These are phyloP conservation scores for Naso thynnoides DNA, from an alignment of 2,797 vertebrate species.

Conservation along the genomic window DNA sequence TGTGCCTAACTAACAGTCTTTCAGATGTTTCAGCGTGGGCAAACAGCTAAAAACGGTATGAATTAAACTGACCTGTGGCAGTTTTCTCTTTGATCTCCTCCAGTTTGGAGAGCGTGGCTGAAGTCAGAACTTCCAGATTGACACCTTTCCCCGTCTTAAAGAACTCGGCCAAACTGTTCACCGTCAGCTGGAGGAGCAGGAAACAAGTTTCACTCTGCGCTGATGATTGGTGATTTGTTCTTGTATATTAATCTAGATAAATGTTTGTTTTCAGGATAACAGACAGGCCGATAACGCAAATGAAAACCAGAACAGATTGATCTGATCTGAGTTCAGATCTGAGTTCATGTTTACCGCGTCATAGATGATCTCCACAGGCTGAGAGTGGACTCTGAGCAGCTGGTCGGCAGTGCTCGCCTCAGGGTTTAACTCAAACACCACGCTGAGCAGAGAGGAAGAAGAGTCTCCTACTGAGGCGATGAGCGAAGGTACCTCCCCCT, in stretches of 20 bases:
- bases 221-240: not conserved
- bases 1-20: not conserved
- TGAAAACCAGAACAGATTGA: not conserved
- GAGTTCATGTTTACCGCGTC: constrained; percentile 86
- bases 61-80: constrained; percentile 82
- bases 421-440: constrained; percentile 91
- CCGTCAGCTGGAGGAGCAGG: constrained; percentile 84
- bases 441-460: constrained; percentile 88
- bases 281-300: no score
- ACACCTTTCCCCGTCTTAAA: constrained; percentile 90
- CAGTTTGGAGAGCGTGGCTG: constrained; percentile 93
- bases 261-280: not conserved
- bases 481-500: constrained; percentile 89
- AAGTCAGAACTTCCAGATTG: constrained; percentile 93
- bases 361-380: constrained; percentile 96
- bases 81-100: constrained; percentile 98
- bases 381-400: constrained; percentile 89
- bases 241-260: not conserved
- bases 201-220: not conserved
- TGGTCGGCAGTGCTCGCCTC: constrained; percentile 89
- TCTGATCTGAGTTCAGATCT: not conserved
- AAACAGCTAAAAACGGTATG: not conserved
- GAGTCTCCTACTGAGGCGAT: constrained; percentile 91
- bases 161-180: constrained; percentile 93
- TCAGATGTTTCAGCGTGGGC: not conserved